These are phyloP conservation scores for Caenorhabditis brenneri DNA, from an alignment of 1,140 invertebrate genomes.

Conservation along the genomic window DNA sequence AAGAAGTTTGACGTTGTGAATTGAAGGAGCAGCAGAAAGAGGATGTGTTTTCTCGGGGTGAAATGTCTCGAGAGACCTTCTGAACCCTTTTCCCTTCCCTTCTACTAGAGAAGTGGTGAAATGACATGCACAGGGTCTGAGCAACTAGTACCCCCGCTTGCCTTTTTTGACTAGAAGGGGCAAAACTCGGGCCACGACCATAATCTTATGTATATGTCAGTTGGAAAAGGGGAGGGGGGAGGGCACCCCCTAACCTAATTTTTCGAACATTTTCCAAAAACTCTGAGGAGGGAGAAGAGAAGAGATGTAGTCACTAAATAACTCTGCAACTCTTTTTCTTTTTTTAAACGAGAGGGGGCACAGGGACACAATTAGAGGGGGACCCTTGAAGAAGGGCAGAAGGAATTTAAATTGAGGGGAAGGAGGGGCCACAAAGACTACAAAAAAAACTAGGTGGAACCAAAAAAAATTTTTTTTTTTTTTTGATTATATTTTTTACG, in stretches of 20 bases:
- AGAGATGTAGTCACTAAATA: no score
- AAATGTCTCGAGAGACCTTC: conserved; percentile 30
- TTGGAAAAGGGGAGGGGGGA: not conserved
- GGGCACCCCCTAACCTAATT: not conserved
- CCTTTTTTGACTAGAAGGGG: no score
- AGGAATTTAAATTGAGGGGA: no score
- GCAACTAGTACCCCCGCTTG: conserved; percentile 9
- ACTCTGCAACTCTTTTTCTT: no score
- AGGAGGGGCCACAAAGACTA: no score
- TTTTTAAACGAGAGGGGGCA: no score
- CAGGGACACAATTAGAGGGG: not conserved
- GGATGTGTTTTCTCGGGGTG: not conserved
- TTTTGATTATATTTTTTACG: no score
- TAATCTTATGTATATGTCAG: conserved; percentile 42
- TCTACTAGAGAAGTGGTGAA: conserved; percentile 38
- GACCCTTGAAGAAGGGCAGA: no score
- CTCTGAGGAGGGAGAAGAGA: not conserved
- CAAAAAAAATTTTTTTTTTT: no score
- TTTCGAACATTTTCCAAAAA: conserved; percentile 17
- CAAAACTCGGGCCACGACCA: not conserved
- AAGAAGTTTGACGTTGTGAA: not conserved
- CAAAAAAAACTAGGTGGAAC: no score
- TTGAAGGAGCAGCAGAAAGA: not conserved
- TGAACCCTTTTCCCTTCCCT: no score
- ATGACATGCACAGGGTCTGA: not conserved